A percentile compares a stretch with the other conserved stretches of the same genome.
Evolutionary conservation across 2,888 invertebrate genomes (phyloP).

Genomic region (Apodemia mormo): DNA sequence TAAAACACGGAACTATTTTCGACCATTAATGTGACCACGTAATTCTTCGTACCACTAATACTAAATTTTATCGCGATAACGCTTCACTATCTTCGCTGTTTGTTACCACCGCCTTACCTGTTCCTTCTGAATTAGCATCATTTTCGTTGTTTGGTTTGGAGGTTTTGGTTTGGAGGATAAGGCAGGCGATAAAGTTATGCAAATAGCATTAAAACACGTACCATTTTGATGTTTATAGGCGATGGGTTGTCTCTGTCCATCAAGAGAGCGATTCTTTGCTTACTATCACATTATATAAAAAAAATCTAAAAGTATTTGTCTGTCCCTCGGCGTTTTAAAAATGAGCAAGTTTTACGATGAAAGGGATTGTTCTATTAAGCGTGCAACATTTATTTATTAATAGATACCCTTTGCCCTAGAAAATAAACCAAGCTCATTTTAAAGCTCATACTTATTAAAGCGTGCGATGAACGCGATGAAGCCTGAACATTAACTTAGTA

Average conservation of each 20-base stretch:
- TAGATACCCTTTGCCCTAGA: slow-evolving; percentile 73
- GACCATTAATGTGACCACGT: too few relatives aligned
- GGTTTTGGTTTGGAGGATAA: too few relatives aligned
- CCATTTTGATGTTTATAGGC: too few relatives aligned
- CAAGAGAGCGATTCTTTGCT: background rate
- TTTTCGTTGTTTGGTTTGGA: too few relatives aligned
- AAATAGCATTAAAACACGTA: background rate
- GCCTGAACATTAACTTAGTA: slow-evolving; percentile 47
- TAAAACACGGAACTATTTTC: too few relatives aligned
- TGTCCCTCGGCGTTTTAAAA: background rate
- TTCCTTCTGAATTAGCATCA: too few relatives aligned
- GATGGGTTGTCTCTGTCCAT: too few relatives aligned
- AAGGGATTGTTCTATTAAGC: slow-evolving; percentile 63
- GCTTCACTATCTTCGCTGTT: too few relatives aligned
- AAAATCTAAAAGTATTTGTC: background rate
- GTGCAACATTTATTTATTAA: slow-evolving; percentile 71
- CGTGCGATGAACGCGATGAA: slow-evolving; percentile 65
- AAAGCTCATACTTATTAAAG: slow-evolving; percentile 63
- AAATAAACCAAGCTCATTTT: slow-evolving; percentile 68
- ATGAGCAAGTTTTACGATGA: slow-evolving; percentile 40
- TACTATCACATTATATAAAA: background rate
- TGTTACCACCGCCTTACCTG: too few relatives aligned
- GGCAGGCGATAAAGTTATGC: too few relatives aligned
- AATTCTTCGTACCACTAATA: too few relatives aligned
- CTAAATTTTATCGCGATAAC: too few relatives aligned